These are phyloP conservation scores for Drosophila teissieri DNA, from an alignment of 1,140 invertebrate species.

Conservation along the genomic window DNA sequence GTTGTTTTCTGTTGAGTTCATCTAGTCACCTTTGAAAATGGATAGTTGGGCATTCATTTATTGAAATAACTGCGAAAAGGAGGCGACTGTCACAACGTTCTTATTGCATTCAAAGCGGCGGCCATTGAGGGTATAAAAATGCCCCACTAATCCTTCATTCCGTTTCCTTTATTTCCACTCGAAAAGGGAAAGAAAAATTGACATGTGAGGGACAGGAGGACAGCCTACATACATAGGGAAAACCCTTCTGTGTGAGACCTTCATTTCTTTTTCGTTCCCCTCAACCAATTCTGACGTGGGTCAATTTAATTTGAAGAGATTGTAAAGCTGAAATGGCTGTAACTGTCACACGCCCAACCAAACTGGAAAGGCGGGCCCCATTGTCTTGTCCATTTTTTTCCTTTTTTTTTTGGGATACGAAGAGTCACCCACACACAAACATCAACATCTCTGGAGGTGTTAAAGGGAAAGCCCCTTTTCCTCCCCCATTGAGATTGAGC, in stretches of 20 bases:
- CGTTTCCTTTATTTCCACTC: neutral
- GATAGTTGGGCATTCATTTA: too few relatives aligned
- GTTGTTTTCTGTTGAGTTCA: neutral
- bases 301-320: slow-evolving; percentile 77
- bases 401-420: slow-evolving; percentile 15
- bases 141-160: slow-evolving; percentile 36
- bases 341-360: slow-evolving; percentile 47
- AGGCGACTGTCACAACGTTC: slow-evolving; percentile 8
- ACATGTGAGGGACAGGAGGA: slow-evolving; percentile 42
- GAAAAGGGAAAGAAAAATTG: slow-evolving; percentile 19
- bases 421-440: slow-evolving; percentile 6
- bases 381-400: slow-evolving; percentile 41
- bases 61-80: neutral
- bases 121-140: slow-evolving; percentile 12
- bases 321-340: slow-evolving; percentile 61
- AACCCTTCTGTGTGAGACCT: neutral
- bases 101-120: slow-evolving; percentile 27
- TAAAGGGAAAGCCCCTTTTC: slow-evolving; percentile 20
- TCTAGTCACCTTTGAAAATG: too few relatives aligned
- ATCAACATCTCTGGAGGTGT: slow-evolving; percentile 19
- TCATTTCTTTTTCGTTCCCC: neutral
- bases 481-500: neutral
- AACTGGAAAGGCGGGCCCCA: slow-evolving; percentile 10
- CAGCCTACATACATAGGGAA: slow-evolving; percentile 21
- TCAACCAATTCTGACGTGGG: slow-evolving; percentile 62